Evolutionary conservation across 2,888 invertebrate genomes (phyloP).

Genomic region (Cabera pusaria): DNA sequence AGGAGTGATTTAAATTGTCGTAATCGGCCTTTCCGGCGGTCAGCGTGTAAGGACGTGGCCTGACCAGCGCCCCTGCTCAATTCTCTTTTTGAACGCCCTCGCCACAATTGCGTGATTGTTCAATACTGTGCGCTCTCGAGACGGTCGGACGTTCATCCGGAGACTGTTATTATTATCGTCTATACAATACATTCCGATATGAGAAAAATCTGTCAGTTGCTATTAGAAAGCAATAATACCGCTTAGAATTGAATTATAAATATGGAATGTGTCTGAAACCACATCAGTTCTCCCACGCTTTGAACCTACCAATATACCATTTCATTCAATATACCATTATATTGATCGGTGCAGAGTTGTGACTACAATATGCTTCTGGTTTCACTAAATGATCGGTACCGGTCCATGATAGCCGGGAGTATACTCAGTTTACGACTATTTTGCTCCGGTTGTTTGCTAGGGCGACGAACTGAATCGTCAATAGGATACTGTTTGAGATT

Average conservation of each 20-base stretch:
- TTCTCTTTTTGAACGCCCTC: constrained; percentile 39
- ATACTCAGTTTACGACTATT: constrained; percentile 31
- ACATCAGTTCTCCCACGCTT: constrained; percentile 40
- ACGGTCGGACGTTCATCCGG: constrained; percentile 16
- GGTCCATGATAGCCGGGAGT: constrained; percentile 7
- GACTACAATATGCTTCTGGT: constrained; percentile 15
- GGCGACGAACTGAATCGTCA: constrained; percentile 26
- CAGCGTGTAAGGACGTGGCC: constrained; percentile 43
- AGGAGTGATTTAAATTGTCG: constrained; percentile 71
- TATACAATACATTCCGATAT: constrained; percentile 23
- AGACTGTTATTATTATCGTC: constrained; percentile 16
- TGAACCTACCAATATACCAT: too few relatives aligned
- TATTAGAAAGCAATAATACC: constrained; percentile 25
- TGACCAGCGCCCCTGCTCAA: constrained; percentile 38
- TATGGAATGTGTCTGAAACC: too few relatives aligned
- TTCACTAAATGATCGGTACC: constrained; percentile 8
- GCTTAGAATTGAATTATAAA: too few relatives aligned
- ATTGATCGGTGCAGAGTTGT: too few relatives aligned
- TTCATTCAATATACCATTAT: too few relatives aligned
- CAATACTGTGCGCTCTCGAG: constrained; percentile 21
- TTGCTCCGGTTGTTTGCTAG: constrained; percentile 13
- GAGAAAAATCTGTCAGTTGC: constrained; percentile 31
- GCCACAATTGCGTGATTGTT: constrained; percentile 42
- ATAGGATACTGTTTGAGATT: constrained; percentile 22
- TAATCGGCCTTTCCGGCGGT: constrained; percentile 69